These are phyloP conservation scores for Caenorhabditis sp. DNA, from an alignment of 2,888 invertebrate genomes.

Conservation along the genomic window DNA sequence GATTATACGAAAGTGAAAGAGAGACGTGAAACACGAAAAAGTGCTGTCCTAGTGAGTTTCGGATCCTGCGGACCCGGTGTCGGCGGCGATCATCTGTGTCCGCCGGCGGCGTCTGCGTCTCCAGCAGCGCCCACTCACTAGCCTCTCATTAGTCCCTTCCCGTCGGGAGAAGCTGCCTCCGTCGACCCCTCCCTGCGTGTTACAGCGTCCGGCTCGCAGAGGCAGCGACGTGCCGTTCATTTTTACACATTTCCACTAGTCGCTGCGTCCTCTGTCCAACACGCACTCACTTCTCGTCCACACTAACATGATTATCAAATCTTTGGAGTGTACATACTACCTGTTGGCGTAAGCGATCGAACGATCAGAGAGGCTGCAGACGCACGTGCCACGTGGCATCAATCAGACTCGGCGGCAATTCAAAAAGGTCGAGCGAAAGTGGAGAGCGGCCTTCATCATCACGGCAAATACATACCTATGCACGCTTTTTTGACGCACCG, in stretches of 20 bases:
- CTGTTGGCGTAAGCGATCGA: constrained; percentile 48
- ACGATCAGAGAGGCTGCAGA: constrained; percentile 8
- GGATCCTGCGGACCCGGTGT: not conserved
- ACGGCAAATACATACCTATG: not conserved
- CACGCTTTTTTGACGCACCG: constrained; percentile 2
- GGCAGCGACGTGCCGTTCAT: constrained; percentile 39
- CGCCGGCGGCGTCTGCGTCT: constrained; percentile 7
- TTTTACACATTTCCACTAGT: constrained; percentile 44
- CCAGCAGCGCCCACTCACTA: not conserved
- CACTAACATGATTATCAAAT: constrained; percentile 45
- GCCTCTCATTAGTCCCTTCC: constrained; percentile 38
- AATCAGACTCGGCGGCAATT: not conserved
- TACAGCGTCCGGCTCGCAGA: constrained; percentile 43
- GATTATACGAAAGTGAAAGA: constrained; percentile 21
- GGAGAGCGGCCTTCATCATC: too few relatives aligned
- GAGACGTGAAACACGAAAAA: constrained; percentile 25
- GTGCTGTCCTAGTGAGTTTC: constrained; percentile 28
- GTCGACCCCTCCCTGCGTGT: constrained; percentile 4
- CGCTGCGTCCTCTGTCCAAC: not conserved
- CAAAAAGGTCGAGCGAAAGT: constrained; percentile 3
- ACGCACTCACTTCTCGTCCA: not conserved
- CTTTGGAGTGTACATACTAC: constrained; percentile 32
- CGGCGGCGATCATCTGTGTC: constrained; percentile 42
- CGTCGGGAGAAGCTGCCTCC: constrained; percentile 31
- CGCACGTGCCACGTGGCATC: not conserved